Percentiles rank a stretch among this genome's conserved stretches.
Conservation (phyloP, 2,797 vertebrate species). For the Phalloptychus januarius region DNA sequence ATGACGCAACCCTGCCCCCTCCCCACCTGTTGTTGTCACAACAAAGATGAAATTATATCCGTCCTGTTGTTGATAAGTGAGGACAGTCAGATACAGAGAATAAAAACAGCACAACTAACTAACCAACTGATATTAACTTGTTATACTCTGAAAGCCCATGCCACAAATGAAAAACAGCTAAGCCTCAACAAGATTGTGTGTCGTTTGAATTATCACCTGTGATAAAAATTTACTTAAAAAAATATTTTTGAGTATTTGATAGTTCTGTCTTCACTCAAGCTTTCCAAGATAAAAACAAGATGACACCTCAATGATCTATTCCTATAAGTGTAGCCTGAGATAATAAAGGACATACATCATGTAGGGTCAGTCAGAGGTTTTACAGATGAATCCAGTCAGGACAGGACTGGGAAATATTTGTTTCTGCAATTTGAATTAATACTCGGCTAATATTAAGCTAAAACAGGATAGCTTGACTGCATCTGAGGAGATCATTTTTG, state of each 20-base stretch:
- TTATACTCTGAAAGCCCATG: neutral
- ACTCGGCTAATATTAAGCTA: conserved; percentile 1
- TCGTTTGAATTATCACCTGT: neutral
- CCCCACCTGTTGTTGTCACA: too few relatives aligned
- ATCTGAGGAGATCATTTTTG: conserved; percentile 35
- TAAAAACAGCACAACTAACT: neutral
- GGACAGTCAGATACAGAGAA: neutral
- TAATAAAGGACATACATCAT: neutral
- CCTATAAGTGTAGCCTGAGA: neutral
- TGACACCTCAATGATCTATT: neutral
- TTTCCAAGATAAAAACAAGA: neutral
- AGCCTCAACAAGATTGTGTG: neutral
- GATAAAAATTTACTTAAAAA: neutral
- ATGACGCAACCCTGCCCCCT: too few relatives aligned
- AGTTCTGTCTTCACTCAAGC: neutral
- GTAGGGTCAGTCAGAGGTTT: neutral
- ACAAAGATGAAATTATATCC: neutral
- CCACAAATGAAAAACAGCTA: neutral
- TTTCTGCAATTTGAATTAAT: conserved; percentile 6
- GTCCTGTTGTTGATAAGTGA: neutral
- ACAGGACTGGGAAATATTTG: neutral
- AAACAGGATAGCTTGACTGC: conserved; percentile 3
- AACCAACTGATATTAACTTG: neutral
- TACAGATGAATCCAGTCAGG: neutral
- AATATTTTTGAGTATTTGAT: neutral